phyloP scores from a whole-genome alignment of 1,140 invertebrate species.

The Coenobita brevimanus region DNA sequence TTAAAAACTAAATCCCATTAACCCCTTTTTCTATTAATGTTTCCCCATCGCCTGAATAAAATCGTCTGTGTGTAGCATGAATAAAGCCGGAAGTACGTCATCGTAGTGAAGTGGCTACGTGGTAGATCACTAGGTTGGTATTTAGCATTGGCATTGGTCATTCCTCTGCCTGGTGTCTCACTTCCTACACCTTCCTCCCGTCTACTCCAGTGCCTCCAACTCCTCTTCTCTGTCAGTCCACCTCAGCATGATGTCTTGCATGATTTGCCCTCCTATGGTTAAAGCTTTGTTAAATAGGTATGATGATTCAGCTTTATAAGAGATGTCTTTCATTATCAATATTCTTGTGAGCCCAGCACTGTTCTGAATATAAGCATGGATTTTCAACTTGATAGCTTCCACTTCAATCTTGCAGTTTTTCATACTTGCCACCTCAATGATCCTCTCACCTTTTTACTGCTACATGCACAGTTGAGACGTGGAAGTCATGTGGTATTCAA shows the following conservation, averaged over 20 bases:
- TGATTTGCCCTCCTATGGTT: conserved; percentile 32
- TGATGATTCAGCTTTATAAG: neutral
- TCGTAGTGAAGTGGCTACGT: too few relatives aligned
- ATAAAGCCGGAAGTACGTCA: too few relatives aligned
- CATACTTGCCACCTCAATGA: conserved; percentile 36
- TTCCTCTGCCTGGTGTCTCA: conserved; percentile 57
- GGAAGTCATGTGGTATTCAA: conserved; percentile 45
- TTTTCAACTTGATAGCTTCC: conserved; percentile 46
- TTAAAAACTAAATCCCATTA: too few relatives aligned
- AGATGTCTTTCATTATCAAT: conserved; percentile 14
- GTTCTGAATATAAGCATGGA: conserved; percentile 39
- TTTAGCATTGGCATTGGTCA: conserved; percentile 63
- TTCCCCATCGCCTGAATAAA: too few relatives aligned
- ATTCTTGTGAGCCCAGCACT: conserved; percentile 8
- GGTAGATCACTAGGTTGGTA: neutral
- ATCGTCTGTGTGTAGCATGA: too few relatives aligned
- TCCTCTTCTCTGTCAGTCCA: conserved; percentile 1
- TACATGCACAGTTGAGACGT: conserved; percentile 67
- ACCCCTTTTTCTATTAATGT: too few relatives aligned
- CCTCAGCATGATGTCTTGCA: conserved; percentile 46
- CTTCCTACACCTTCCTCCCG: conserved; percentile 24
- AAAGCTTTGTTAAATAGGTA: conserved; percentile 33
- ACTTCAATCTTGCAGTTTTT: conserved; percentile 59
- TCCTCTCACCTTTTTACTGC: conserved; percentile 72
- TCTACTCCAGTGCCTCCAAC: neutral